phyloP scores from a whole-genome alignment of 2,113 vertebrate genomes.

The Ochotona curzoniae region DNA sequence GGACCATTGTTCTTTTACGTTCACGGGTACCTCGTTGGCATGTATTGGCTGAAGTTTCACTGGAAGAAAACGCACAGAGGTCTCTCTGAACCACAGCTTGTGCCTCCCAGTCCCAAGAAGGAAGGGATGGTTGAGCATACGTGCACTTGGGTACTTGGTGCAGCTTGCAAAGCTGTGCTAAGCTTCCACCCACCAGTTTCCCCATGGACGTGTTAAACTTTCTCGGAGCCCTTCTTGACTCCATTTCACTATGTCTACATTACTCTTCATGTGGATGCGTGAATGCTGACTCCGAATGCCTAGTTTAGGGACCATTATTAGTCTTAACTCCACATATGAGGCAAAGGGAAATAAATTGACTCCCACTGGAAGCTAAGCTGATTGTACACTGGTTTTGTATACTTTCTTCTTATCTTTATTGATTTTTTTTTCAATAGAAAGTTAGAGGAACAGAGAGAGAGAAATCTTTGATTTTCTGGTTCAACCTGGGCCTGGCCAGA shows the following conservation, averaged over 20 bases:
- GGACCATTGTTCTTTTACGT: background rate
- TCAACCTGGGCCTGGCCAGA: no score
- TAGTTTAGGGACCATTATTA: background rate
- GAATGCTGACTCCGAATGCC: background rate
- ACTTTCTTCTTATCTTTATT: background rate
- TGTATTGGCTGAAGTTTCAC: background rate
- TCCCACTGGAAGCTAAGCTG: background rate
- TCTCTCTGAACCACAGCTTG: background rate
- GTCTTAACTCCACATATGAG: background rate
- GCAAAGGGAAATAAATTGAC: background rate
- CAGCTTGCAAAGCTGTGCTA: no score
- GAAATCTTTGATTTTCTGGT: no score
- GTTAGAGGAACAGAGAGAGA: no score
- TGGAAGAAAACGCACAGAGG: background rate
- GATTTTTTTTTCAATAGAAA: background rate
- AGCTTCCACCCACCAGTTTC: background rate
- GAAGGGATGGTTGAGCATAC: background rate
- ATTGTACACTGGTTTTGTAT: background rate
- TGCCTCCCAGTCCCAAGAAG: background rate
- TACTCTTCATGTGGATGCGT: background rate
- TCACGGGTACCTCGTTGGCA: background rate
- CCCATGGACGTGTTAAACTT: background rate
- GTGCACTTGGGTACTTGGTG: background rate
- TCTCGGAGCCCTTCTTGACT: background rate
- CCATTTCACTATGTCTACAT: background rate